Base-by-base conservation (phyloP, 2,888 invertebrate genomes). In the Caenorhabditis wallacei region DNA sequence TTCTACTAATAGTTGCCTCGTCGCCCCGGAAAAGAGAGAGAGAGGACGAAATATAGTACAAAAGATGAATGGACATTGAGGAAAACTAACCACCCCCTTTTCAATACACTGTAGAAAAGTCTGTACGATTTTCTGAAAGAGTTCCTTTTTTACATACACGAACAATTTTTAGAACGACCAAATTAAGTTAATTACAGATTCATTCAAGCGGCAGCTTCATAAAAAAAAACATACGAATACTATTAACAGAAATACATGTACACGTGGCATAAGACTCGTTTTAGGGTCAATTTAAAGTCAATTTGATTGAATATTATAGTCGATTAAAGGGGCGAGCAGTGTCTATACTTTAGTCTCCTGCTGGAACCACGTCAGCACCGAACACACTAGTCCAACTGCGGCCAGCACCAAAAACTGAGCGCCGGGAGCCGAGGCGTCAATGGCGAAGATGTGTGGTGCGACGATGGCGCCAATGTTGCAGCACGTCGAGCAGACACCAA, bases 401-500 rank as follows among this genome's bases (percentile, higher is more conserved):
- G 71, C 53, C 0, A 82, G 30, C 5, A 71, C 59, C 51, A 82
- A 13, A 54, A 82, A 82, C 20, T 70, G 76, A 0, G 64, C 48
- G 7, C 69, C 63, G 0, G 70, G 53, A 8, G 66, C 24, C 10
- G 40, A 5, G 5, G 37, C 10, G 35, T 81, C 80, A 53, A 83
- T 54, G 1, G 53, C 61, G 35, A 80, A 75, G 13, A 83, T 48
- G 59, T 84, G 78, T 0, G 84, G 84, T 2, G 84, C 71, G 1
- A 80, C 56, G 22, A 84, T 84, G 4, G 84, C 84, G 3, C 84
- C 84, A 7, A 84, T 46, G 48, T 84, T 84, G 51, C 84, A 84
- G 56, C 80, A 70, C 43, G 84, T 84, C 24, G 84, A 75, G 66
- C 84, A 84, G n/a, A 84, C 80, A 5, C 84, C 84, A n/a, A 84